Evolutionary conservation across 1,140 invertebrate species (phyloP).

Genomic region (Tenebrio molitor): DNA sequence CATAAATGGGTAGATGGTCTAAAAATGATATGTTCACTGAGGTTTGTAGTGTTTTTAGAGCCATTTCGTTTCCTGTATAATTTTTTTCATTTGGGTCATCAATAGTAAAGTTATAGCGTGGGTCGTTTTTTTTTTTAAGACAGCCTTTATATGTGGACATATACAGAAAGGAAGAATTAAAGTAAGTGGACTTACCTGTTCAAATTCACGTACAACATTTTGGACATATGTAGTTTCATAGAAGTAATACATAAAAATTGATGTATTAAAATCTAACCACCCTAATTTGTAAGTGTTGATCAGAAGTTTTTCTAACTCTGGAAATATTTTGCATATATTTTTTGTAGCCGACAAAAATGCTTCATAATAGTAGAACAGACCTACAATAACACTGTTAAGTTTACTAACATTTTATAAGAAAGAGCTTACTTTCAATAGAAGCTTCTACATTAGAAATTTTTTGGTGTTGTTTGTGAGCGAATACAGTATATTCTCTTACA

Average conservation of each 20-base stretch:
- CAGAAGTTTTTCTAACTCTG: slow-evolving; percentile 57
- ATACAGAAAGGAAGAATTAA: no score
- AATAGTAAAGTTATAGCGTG: no score
- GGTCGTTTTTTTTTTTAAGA: no score
- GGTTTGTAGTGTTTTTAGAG: no score
- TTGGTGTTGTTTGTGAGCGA: slow-evolving; percentile 55
- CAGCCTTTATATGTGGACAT: no score
- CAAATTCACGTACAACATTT: slow-evolving; percentile 33
- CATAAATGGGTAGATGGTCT: no score
- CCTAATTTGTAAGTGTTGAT: slow-evolving; percentile 57
- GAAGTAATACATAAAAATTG: slow-evolving; percentile 60
- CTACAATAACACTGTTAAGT: no score
- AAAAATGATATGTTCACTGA: no score
- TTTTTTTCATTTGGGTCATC: no score
- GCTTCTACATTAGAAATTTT: slow-evolving; percentile 25
- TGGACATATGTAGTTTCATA: slow-evolving; percentile 57
- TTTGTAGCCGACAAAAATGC: slow-evolving; percentile 59
- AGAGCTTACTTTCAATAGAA: slow-evolving; percentile 34
- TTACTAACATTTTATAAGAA: neutral
- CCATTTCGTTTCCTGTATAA: no score
- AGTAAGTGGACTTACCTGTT: slow-evolving; percentile 27
- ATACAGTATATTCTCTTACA: slow-evolving; percentile 57
- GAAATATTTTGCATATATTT: slow-evolving; percentile 55
- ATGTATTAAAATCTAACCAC: slow-evolving; percentile 61
- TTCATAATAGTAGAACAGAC: slow-evolving; percentile 59